Conservation (phyloP, 2,888 invertebrate genomes). For the Rhingia rostrata region DNA sequence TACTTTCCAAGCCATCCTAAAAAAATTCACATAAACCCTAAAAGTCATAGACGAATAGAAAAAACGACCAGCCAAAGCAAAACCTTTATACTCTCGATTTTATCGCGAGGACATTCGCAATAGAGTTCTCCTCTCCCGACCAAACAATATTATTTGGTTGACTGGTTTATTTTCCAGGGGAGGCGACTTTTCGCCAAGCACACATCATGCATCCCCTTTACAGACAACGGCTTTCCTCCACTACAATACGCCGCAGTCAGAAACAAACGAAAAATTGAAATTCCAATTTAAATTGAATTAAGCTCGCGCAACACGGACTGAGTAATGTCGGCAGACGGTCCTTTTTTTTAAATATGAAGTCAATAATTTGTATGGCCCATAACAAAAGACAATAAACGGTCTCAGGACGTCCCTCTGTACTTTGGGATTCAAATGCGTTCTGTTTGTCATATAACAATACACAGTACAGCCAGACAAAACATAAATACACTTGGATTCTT, state of each 20-base stretch:
- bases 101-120: conserved; percentile 11
- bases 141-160: conserved; percentile 30
- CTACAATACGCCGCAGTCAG: conserved; percentile 38
- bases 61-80: conserved; percentile 11
- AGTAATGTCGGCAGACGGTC: conserved; percentile 7
- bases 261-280: conserved; percentile 24
- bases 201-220: conserved; percentile 26
- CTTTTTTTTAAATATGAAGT: too few relatives aligned
- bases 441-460: background rate
- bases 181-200: conserved; percentile 20
- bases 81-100: conserved; percentile 27
- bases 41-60: conserved; percentile 19
- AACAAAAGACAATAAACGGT: background rate
- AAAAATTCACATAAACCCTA: conserved; percentile 26
- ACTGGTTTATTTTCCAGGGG: conserved; percentile 20
- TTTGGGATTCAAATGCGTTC: background rate
- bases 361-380: too few relatives aligned
- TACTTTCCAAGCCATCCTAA: conserved; percentile 6
- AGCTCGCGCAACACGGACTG: conserved; percentile 21
- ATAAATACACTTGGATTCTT: background rate
- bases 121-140: background rate
- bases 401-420: background rate
- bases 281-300: conserved; percentile 70
- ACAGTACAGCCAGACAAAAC: background rate
- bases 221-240: background rate